Evolutionary conservation across 2,797 vertebrate genomes (phyloP), one percentile per base, ranked within the genome.

Genomic region (Hafferia zeledoni): DNA sequence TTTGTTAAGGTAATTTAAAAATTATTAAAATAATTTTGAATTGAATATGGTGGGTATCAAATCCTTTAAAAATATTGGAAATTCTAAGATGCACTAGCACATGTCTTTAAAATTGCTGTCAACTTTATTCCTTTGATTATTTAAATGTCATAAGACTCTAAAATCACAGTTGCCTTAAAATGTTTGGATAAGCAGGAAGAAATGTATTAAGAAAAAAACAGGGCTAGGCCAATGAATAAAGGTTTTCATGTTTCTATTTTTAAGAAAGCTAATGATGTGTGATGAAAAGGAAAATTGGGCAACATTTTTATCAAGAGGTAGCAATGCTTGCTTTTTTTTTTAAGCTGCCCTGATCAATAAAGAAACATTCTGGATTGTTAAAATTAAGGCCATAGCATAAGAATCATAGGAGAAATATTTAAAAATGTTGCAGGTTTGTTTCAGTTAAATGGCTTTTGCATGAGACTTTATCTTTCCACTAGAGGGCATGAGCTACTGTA

Each of bases 1-100:
- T 99, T 99, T 97, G 97, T 99, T 97, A 99, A 99, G 99, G 99
- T 99, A 98, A 98, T 94, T 74, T 77, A 68, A 95, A 69, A 83
- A 92, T 70, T 88, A 83, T 65, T 81, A 57, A 57, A 95, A 92
- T 67, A 87, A 82, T 61, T 92, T 79, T 70, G 28, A 74, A 43
- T 55, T 94, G 37, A 28, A 7, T 59, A 17, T 90, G 63, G 9
- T 2, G 22, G 74, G 14, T 92, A 77, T 76, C 23, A 79, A 67
- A 50, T 53, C 23, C 17, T 82, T 72, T 61, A 24, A 82, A 75
- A 94, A 92, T 13, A 25, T 7, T 13, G 39, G 37, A 83, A 56
- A 53, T 14, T 4, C 1, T 57, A 53, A 78, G 27, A 33, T 91
- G 16, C 20, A 30, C 9, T 41, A 60, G 23, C 24, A 37, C 49